phyloP scores from a whole-genome alignment of 2,797 vertebrate genomes.

The Cygnus olor region DNA sequence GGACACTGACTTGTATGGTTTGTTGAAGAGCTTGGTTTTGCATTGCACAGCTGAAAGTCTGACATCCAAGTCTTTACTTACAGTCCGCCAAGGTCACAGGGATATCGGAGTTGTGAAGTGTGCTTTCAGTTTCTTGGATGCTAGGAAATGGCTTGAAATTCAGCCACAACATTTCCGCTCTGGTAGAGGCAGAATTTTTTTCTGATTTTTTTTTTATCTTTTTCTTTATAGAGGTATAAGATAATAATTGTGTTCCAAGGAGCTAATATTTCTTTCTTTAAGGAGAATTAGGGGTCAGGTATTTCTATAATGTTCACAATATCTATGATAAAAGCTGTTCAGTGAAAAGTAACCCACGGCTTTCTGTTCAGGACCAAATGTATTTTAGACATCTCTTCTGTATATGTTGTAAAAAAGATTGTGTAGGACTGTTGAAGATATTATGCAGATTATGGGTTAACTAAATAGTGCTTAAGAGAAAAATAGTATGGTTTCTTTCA shows the following conservation, averaged over 20 bases:
- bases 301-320: conserved; percentile 9
- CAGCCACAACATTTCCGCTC: background rate
- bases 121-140: conserved; percentile 22
- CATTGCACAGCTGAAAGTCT: conserved; percentile 36
- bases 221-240: background rate
- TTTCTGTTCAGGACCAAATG: background rate
- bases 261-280: conserved; percentile 14
- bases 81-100: conserved; percentile 41
- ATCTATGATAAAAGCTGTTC: background rate
- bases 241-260: conserved; percentile 13
- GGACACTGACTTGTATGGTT: conserved; percentile 30
- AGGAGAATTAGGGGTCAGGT: conserved; percentile 49
- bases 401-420: background rate
- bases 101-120: background rate
- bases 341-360: background rate
- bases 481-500: background rate
- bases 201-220: conserved; percentile 6
- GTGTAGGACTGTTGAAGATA: background rate
- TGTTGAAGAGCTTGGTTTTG: conserved; percentile 52
- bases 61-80: conserved; percentile 49
- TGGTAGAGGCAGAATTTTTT: background rate
- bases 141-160: conserved; percentile 29
- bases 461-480: conserved; percentile 10
- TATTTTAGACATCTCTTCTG: background rate
- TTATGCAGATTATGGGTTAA: background rate